Base-by-base conservation (phyloP, 2,113 vertebrate species). In the Gadus chalcogrammus region DNA sequence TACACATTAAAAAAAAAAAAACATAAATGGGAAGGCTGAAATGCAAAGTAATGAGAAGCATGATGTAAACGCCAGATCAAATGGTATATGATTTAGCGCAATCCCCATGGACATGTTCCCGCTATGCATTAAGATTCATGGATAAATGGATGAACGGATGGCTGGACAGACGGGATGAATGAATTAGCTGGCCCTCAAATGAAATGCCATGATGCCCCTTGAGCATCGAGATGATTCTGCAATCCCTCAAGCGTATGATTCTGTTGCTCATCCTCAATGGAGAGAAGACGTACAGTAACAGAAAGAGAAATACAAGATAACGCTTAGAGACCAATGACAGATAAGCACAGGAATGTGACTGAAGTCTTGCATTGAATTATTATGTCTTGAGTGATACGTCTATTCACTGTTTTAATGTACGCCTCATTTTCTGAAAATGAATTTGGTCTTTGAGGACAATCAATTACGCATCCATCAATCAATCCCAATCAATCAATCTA, bases 161-260 rank as follows among this genome's bases (percentile, higher is more conserved):
- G 1, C 5, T 53, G 42, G 20, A 67, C 15, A 35, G 42, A 61
- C 17, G n/a, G 53, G 38, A 15, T 12, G 22, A 16, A 5, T 66
- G 70, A 60, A 72, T 60, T 9, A 8, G 17, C 62, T 18, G 22
- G n/a, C 62, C 20, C 20, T 15, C 22, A 42, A 48, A 28, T 67
- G 5, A 72, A 64, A 71, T 22, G n/a, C 35, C 55, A 61, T 52
- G 28, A 42, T 61, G 56, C 11, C 24, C 8, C n/a, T 7, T 35
- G 71, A 66, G 71, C 61, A 61, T 69, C 56, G 7, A 20, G 55
- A 63, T 70, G 58, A 58, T 15, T 24, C 59, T 27, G 56, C n/a
- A 16, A n/a, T 7, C 52, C n/a, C 9, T 18, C 31, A 52, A 52
- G 59, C 63, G 16, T 28, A 35, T 66, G 13, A 61, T 20, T 20